Evolutionary conservation across 2,113 vertebrate genomes (phyloP), one percentile per base, ranked within the genome.

Genomic region (Sinocyclocheilus maitianheensis): DNA sequence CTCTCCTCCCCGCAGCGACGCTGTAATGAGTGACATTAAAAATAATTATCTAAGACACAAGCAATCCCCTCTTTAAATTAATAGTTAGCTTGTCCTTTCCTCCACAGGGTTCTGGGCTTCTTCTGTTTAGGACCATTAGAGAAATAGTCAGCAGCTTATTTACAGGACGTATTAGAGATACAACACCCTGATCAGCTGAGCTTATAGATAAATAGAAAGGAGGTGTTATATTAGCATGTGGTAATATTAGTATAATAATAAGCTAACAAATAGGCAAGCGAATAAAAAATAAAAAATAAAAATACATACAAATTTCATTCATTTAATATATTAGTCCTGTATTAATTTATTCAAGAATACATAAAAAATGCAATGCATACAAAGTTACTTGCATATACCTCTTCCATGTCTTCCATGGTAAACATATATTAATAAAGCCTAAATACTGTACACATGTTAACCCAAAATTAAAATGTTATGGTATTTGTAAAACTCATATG

Each of bases 41-140:
- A 93, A 93, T 93, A 90, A 95, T 94, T 91, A 93, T 90, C 82
- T 90, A 89, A 91, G 87, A 92, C 90, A 79, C 90, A 90, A 91
- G 91, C 86, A 87, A 88, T 78, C 87, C 74, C 88, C 87, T 90
- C 76, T 89, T 87, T 78, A 91, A 93, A 93, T 91, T 26, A 92
- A 88, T 89, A 82, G 37, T 79, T 89, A 84, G 71, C 85, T 85
- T 80, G 82, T 81, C 81, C 63, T 87, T 87, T 84, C 37, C 74
- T 85, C 62, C 1, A 11, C 22, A 63, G 83, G 80, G 40, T 22
- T 43, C 46, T 77, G 84, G 37, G 79, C 6, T 72, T 71, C 67
- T 18, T 77, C 88, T 82, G 77, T 72, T 84, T 88, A 77, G 81
- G 60, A 51, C 74, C 26, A 30, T 84, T 86, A 74, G 34, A 87